Percentiles rank a stretch among this genome's conserved stretches.
phyloP scores from a whole-genome alignment of 2,113 vertebrate genomes.

The Chelonoidis abingdonii region DNA sequence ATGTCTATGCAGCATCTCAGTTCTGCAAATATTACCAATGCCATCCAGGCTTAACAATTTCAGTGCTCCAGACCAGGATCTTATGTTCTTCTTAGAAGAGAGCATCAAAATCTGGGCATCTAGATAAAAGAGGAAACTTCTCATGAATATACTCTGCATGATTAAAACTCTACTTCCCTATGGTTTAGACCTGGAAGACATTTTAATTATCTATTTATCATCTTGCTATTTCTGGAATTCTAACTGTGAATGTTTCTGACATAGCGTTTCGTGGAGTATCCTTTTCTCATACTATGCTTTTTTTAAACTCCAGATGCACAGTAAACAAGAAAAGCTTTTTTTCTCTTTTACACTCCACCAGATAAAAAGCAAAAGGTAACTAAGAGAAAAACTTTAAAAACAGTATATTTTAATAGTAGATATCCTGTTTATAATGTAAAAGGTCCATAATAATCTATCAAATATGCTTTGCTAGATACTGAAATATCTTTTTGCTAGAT shows the following conservation, averaged over 20 bases:
- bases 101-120: slow-evolving; percentile 73
- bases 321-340: slow-evolving; percentile 80
- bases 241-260: slow-evolving; percentile 79
- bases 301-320: slow-evolving; percentile 78
- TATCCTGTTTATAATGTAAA: slow-evolving; percentile 34
- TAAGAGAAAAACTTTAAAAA: slow-evolving; percentile 50
- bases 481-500: not conserved
- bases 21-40: not conserved
- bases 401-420: slow-evolving; percentile 55
- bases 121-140: slow-evolving; percentile 79
- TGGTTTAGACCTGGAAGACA: slow-evolving; percentile 80
- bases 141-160: slow-evolving; percentile 78
- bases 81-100: slow-evolving; percentile 71
- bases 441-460: slow-evolving; percentile 8
- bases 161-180: slow-evolving; percentile 80
- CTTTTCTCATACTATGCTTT: slow-evolving; percentile 72
- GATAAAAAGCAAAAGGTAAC: slow-evolving; percentile 71
- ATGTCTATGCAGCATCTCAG: not conserved
- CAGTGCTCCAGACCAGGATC: slow-evolving; percentile 59
- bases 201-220: slow-evolving; percentile 84
- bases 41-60: slow-evolving; percentile 25
- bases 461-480: slow-evolving; percentile 16
- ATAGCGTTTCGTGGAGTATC: slow-evolving; percentile 77
- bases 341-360: slow-evolving; percentile 76
- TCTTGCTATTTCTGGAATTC: slow-evolving; percentile 81